Base-by-base conservation (phyloP, 2,888 invertebrate genomes). In the Drosophila macrospina region DNA sequence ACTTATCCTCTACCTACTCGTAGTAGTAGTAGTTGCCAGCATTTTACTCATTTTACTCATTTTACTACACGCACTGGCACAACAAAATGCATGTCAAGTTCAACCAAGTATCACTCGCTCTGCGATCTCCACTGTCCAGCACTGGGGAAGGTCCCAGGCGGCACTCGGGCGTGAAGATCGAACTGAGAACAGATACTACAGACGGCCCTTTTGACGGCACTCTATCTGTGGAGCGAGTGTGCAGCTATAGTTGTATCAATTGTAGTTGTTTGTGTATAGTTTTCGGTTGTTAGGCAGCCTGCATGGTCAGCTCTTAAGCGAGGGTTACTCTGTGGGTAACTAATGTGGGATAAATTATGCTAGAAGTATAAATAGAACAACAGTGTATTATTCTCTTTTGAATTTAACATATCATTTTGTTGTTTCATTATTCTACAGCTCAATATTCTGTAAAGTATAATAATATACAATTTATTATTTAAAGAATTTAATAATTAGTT, bases 91-190 rank as follows among this genome's bases (percentile, higher is more conserved):
- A 80, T 83, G 83, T 83, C 83, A 83, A 83, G 83, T 88, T 83
- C 83, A 88, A 69, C 41, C 51, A 52, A 69, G 69, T 74, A 74
- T 51, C 44, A 55, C 51, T 57, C 51, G 48, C 59, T 63, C 20
- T 26, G 15, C 52, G 55, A n/a, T n/a, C 44, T 44, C 34, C 16
- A 39, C n/a, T 24, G 11, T 41, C 39, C 28, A 10, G 7, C 50
- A 26, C 42, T 5, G 47, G 15, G 56, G 74, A 77, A 83, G 83
- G 83, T 76, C 80, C 80, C 41, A 42, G 37, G 47, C 60, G 60
- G 76, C 88, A 62, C 62, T 86, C 80, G 84, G 86, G 86, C 86
- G 67, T 83, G 88, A 83, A 83, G 88, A 88, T 83, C 83, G 86
- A 83, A 83, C 66, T 20, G 68, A 78, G 68, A 74, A 73, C 54